These are phyloP conservation scores for Pammene fasciana DNA, from an alignment of 2,888 invertebrate species.

Conservation along the genomic window DNA sequence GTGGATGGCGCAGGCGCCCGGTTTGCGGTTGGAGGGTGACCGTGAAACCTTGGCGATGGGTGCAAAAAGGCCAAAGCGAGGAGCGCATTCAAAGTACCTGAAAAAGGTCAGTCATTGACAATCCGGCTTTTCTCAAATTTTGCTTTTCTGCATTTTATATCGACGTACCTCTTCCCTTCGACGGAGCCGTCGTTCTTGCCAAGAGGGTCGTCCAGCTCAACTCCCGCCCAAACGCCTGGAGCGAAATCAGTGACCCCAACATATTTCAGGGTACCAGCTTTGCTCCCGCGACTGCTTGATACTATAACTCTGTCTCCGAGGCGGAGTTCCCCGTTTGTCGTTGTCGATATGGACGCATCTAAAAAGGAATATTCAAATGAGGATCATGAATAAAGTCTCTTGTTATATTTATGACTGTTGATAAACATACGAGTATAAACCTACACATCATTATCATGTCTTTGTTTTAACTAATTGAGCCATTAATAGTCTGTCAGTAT, in stretches of 20 bases:
- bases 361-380: constrained; percentile 33
- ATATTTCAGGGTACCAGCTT: constrained; percentile 93
- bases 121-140: neutral
- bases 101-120: constrained; percentile 47
- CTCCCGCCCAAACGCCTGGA: constrained; percentile 96
- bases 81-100: constrained; percentile 97
- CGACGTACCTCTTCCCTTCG: constrained; percentile 91
- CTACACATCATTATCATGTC: neutral
- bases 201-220: constrained; percentile 95
- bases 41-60: constrained; percentile 95
- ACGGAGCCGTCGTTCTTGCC: constrained; percentile 99
- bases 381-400: neutral
- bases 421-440: neutral
- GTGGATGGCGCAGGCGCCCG: constrained; percentile 85
- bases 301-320: constrained; percentile 97
- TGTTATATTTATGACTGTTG: constrained; percentile 4
- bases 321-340: constrained; percentile 85
- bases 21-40: constrained; percentile 89
- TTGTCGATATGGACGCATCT: constrained; percentile 79
- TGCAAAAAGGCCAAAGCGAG: constrained; percentile 96
- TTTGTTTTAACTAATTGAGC: neutral
- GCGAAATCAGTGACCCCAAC: constrained; percentile 96
- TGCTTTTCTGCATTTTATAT: neutral
- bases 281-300: constrained; percentile 92
- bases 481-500: neutral